Evolutionary conservation across 2,888 invertebrate genomes (phyloP), one percentile per base, ranked within the genome.

Genomic region (Nipponacmea schrenckii): DNA sequence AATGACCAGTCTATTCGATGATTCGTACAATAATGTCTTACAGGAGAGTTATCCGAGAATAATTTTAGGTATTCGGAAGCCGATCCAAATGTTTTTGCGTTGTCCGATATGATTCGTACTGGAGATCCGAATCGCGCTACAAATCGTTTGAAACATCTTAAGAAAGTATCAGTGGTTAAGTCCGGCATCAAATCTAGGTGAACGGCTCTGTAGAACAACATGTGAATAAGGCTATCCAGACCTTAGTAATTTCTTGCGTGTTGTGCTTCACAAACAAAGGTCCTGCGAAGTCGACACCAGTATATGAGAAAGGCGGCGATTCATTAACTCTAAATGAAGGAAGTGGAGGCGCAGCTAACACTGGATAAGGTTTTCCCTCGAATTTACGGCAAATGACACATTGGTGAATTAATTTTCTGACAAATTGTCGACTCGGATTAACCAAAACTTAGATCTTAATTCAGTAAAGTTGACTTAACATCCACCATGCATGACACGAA

Each of bases 401-500:
- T n/a, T 14, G 48, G 48, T 17, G n/a, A 17, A 48, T 48, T 2
- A 48, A 17, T 48, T 48, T 48, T n/a, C 50, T 17, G 7, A 50
- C 50, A 50, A 50, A 50, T n/a, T 50, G 50, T 12, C 50, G 50
- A 15, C n/a, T 50, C 50, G 7, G 17, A 50, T 50, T 1, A 50
- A n/a, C 50, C 50, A 50, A 50, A 50, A 50, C 20, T 50, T 50
- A 1, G 50, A 50, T 50, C 50, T 50, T 50, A 50, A 14, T 14
- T 50, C 17, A 14, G 50, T 50, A 4, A 50, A 50, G 50, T 50
- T 15, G 50, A 50, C n/a, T 50, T 50, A n/a, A 50, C 50, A n/a
- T n/a, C 50, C 15, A n/a, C 50, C 50, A 50, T 50, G 50, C 50
- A 50, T 50, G 50, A 50, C 50, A 50, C 50, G 50, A 50, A n/a